Base-by-base conservation (phyloP, 2,113 vertebrate species). In the Lamprologus callipterus region DNA sequence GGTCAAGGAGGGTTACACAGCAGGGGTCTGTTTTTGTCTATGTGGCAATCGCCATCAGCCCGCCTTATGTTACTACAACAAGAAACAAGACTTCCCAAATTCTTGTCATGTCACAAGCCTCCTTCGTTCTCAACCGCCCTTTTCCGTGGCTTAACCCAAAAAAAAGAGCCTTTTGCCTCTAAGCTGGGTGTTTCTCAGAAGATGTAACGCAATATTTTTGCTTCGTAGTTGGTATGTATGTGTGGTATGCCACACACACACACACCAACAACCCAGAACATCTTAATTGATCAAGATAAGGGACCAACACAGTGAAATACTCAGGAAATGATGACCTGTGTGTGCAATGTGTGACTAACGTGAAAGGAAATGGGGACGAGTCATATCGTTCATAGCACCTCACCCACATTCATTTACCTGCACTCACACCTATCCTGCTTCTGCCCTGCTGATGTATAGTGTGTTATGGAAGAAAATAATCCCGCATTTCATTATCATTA, bases 251-350 rank as follows among this genome's bases (percentile, higher is more conserved):
- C 42, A 45, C 14, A 47, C n/a, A n/a, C 45, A 45, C 2, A 42
- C 40, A 45, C 26, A 49, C 75, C 70, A 83, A 53, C 85, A 86
- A 90, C 60, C 47, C 40, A 17, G 13, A 49, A 82, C 23, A 88
- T 80, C 79, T 81, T 92, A 86, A 94, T 83, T 87, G 86, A 93
- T 85, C 54, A 80, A 85, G 89, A 91, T 83, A 84, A 47, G 73
- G n/a, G 49, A 87, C 89, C 87, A 49, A 81, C 84, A 87, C 55
- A 82, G 47, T 70, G 60, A 58, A 40, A 81, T 49, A 55, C 35
- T 85, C 87, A 89, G 90, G 85, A 95, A 93, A 85, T 90, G 40
- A 63, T 68, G 19, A 49, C n/a, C 21, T 53, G 31, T 68, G 35
- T 81, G 55, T 60, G 45, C 86, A 33, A 80, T 58, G 60, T 57